Base-by-base conservation (phyloP, 2,113 vertebrate genomes). In the Telmatochromis sp. region DNA sequence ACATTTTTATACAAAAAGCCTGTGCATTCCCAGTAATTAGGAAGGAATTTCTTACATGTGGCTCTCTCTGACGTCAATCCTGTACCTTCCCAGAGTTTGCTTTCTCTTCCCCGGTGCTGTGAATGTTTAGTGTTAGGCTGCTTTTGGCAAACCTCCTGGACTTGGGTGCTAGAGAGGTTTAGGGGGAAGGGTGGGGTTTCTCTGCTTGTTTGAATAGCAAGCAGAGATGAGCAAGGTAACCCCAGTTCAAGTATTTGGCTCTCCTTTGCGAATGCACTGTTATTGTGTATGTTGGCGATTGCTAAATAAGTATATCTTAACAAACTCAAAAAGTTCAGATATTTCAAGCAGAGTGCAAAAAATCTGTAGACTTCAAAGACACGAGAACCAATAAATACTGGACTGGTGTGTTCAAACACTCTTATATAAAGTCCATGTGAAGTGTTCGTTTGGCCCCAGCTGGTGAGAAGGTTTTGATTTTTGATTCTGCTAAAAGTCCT, bases 51-150 rank as follows among this genome's bases (percentile, higher is more conserved):
- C 95, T 96, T 94, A 95, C 96, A 96, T 96, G 95, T 96, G 96
- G 95, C 91, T 95, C 94, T 89, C 95, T 96, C 96, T 97, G 96
- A 97, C 96, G 96, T 97, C 96, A 97, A 96, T 94, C 88, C 88
- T 94, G 94, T 95, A 96, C 95, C 95, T 95, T 96, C 95, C 93
- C 92, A 95, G 91, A 95, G 91, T 93, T 90, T 93, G 91, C 93
- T 92, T 91, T 94, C 87, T 93, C 91, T 94, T 91, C 89, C 79
- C 86, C 86, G 21, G 86, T 13, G 80, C 89, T 90, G 85, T 89
- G 91, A 93, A 93, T 94, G 90, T 94, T 95, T 95, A 95, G 93
- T 86, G 89, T 93, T 92, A 91, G 87, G 84, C 94, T 91, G 89
- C 87, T 94, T 88, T 95, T 96, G 96, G 95, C 94, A 94, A 78